Evolutionary conservation across 2,113 vertebrate genomes (phyloP).

Genomic region (Leucopternis melanops): DNA sequence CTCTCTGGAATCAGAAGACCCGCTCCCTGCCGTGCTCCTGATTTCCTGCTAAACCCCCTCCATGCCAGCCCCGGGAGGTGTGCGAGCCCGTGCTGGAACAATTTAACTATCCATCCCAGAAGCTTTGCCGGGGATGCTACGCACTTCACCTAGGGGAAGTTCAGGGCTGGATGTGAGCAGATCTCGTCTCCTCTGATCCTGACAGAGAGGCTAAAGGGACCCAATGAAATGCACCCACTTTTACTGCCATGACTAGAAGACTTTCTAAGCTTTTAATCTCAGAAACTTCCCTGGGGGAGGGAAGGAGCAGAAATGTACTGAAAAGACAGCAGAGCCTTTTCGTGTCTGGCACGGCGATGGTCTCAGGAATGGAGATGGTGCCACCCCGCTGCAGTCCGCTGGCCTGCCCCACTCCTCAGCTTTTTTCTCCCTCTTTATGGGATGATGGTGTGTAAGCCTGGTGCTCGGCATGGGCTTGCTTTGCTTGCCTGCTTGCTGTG

Average conservation of each 20-base stretch:
- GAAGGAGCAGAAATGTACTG: neutral
- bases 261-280: neutral
- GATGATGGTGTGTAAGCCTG: rapidly evolving
- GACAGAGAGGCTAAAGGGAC: neutral
- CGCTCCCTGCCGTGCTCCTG: rapidly evolving
- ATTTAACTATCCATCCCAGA: neutral
- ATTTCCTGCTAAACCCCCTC: neutral
- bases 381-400: neutral
- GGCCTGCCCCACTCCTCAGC: neutral
- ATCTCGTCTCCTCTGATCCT: neutral
- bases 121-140: neutral
- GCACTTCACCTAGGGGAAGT: neutral
- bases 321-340: neutral
- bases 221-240: neutral
- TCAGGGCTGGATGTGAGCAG: neutral
- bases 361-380: neutral
- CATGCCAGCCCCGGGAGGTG: neutral
- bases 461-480: rapidly evolving
- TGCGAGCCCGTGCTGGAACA: neutral
- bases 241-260: neutral
- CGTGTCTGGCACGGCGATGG: neutral
- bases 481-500: neutral
- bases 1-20: neutral
- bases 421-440: neutral
- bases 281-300: neutral